Percentiles rank a stretch among this genome's conserved stretches.
Conservation (phyloP, 1,140 invertebrate genomes). For the Manduca sexta region DNA sequence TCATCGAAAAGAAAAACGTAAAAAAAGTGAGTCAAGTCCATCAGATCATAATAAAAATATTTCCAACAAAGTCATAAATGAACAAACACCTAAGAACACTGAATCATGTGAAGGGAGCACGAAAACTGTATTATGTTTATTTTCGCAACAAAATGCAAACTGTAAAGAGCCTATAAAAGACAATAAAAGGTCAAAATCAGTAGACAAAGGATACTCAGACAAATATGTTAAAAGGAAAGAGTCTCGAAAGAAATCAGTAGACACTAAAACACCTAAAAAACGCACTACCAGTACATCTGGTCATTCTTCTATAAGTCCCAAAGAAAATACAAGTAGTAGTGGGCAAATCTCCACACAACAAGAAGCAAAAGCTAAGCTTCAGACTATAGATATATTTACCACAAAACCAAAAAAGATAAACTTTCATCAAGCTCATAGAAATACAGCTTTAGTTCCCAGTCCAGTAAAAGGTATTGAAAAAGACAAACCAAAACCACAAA, state of each 20-base stretch:
- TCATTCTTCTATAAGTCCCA: constrained; percentile 40
- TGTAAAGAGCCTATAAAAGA: constrained; percentile 29
- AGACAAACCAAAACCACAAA: constrained; percentile 9
- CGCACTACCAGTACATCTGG: constrained; percentile 36
- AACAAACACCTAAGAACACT: constrained; percentile 21
- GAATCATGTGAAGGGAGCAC: constrained; percentile 26
- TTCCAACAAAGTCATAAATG: constrained; percentile 25
- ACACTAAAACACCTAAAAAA: constrained; percentile 32
- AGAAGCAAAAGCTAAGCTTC: constrained; percentile 46
- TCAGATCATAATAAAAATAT: constrained; percentile 27
- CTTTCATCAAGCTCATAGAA: constrained; percentile 56
- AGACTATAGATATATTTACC: constrained; percentile 59
- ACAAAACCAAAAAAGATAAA: constrained; percentile 47
- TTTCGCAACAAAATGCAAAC: constrained; percentile 32
- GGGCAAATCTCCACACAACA: constrained; percentile 28
- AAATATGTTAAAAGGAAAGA: constrained; percentile 61
- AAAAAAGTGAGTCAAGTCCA: constrained; percentile 36
- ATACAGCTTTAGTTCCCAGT: constrained; percentile 33
- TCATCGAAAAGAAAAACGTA: constrained; percentile 65
- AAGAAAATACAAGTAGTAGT: constrained; percentile 31
- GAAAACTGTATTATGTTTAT: constrained; percentile 35
- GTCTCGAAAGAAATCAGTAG: constrained; percentile 27
- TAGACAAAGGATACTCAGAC: constrained; percentile 43
- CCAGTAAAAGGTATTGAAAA: constrained; percentile 13
- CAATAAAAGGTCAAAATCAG: constrained; percentile 20